Conservation (phyloP, 2,888 invertebrate species). For the Nemotelus nigrinus region DNA sequence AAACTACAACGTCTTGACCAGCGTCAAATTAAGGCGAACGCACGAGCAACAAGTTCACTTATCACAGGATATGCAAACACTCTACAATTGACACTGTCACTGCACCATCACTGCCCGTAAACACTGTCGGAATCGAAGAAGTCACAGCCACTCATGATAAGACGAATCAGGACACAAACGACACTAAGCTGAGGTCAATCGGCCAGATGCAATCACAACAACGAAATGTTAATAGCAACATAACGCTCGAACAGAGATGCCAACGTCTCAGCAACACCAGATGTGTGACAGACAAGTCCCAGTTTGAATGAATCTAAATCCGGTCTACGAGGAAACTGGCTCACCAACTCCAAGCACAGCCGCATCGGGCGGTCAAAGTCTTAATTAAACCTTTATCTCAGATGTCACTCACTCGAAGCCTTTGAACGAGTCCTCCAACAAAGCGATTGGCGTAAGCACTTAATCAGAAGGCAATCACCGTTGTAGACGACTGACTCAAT, state of each 20-base stretch:
- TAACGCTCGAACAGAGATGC: constrained; percentile 24
- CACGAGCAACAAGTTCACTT: background rate
- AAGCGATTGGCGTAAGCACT: constrained; percentile 33
- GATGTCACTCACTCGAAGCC: constrained; percentile 36
- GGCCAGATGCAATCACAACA: constrained; percentile 31
- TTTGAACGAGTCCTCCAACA: constrained; percentile 13
- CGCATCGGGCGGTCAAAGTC: constrained; percentile 22
- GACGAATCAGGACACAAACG: constrained; percentile 35
- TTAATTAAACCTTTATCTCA: constrained; percentile 44
- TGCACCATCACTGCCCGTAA: background rate
- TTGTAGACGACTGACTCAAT: constrained; percentile 11
- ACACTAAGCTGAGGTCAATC: constrained; percentile 17
- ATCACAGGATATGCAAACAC: constrained; percentile 6
- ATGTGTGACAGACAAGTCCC: constrained; percentile 17
- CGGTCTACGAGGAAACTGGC: background rate
- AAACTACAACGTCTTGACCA: background rate
- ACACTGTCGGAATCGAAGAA: constrained; percentile 8
- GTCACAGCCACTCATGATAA: constrained; percentile 19
- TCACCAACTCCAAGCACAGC: background rate
- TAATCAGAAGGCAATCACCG: constrained; percentile 42
- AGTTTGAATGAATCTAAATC: constrained; percentile 7
- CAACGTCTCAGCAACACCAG: background rate
- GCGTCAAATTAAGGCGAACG: background rate
- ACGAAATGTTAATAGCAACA: constrained; percentile 33
- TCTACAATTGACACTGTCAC: background rate